Percentiles rank a stretch among this genome's conserved stretches.
Evolutionary conservation across 1,140 invertebrate species (phyloP).

Genomic region (Drosophila lini): DNA sequence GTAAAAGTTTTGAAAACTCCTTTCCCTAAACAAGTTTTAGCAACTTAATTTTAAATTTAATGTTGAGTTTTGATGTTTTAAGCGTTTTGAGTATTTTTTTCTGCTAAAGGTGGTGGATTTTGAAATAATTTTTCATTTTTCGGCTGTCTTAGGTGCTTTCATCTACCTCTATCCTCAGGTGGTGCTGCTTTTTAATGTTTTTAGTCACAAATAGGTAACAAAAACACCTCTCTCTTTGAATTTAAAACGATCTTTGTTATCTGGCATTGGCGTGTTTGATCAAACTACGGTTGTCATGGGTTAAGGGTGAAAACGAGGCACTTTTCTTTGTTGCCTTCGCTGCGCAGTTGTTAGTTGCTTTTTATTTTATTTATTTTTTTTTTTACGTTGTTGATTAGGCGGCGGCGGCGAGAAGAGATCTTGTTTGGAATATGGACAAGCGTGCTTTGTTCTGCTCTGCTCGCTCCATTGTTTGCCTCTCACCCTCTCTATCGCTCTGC

Average conservation of each 20-base stretch:
- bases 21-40: not conserved
- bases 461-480: constrained; percentile 40
- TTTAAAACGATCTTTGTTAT: constrained; percentile 34
- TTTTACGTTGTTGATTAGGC: constrained; percentile 60
- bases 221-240: constrained; percentile 14
- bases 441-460: constrained; percentile 67
- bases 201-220: constrained; percentile 7
- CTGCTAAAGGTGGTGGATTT: constrained; percentile 26
- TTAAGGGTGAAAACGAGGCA: constrained; percentile 45
- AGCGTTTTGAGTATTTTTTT: constrained; percentile 12
- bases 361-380: constrained; percentile 24
- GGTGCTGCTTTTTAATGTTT: constrained; percentile 3
- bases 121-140: not conserved
- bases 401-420: constrained; percentile 51
- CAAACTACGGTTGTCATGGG: constrained; percentile 31
- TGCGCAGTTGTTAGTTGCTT: constrained; percentile 59
- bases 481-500: constrained; percentile 9
- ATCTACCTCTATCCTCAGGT: not conserved
- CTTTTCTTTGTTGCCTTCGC: constrained; percentile 56
- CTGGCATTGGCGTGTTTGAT: constrained; percentile 26
- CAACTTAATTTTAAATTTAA: not conserved
- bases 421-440: constrained; percentile 69
- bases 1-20: not conserved
- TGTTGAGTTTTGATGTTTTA: constrained; percentile 36
- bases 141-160: not conserved